Evolutionary conservation across 2,113 vertebrate species (phyloP).

Genomic region (Limnothrissa miodon): DNA sequence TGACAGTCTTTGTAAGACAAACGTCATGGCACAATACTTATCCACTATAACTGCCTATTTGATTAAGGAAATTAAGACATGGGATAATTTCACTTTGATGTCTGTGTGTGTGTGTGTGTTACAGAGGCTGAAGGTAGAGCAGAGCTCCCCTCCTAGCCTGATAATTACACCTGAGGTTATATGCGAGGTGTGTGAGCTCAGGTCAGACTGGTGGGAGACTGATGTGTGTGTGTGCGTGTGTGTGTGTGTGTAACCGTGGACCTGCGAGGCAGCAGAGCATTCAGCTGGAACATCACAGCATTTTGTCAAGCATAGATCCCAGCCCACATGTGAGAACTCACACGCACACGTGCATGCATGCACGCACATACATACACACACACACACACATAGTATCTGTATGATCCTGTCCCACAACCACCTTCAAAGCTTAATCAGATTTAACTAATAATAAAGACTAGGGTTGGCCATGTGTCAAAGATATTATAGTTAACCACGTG

Average conservation of each 20-base stretch:
- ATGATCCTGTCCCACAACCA: too few species aligned
- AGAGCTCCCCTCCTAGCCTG: neutral
- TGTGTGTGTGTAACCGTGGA: slow-evolving; percentile 28
- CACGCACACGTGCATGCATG: neutral
- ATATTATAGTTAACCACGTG: neutral
- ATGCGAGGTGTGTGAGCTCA: neutral
- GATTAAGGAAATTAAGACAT: neutral
- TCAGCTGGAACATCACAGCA: slow-evolving; percentile 28
- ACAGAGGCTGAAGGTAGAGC: neutral
- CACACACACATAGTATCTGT: neutral
- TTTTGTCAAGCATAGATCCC: slow-evolving; percentile 45
- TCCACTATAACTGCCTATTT: neutral
- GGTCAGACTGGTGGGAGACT: slow-evolving; percentile 13
- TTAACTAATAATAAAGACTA: too few species aligned
- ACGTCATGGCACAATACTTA: neutral
- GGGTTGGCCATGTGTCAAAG: neutral
- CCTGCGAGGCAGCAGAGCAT: slow-evolving; percentile 36
- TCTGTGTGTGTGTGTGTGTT: neutral
- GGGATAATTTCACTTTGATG: neutral
- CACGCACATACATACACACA: slow-evolving; percentile 10
- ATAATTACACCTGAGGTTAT: slow-evolving; percentile 2
- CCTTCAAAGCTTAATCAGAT: too few species aligned
- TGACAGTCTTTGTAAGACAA: neutral
- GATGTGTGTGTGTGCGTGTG: slow-evolving; percentile 20
- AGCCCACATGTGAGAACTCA: neutral